Evolutionary conservation across 2,113 vertebrate species (phyloP).

Genomic region (Platichthys stellatus): DNA sequence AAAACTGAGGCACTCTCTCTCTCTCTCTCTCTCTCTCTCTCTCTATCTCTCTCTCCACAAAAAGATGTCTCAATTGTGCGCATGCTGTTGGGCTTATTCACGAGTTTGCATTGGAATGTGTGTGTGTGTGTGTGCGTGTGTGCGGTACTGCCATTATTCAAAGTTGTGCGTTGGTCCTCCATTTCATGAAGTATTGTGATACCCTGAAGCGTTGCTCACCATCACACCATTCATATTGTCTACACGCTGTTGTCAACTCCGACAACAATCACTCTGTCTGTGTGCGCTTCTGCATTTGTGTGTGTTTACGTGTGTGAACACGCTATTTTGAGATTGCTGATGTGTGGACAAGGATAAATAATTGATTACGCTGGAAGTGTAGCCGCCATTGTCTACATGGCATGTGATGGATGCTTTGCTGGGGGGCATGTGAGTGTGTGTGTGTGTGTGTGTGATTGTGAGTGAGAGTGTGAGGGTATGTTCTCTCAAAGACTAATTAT

Average conservation of each 20-base stretch:
- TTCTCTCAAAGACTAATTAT: constrained; percentile 70
- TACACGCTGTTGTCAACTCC: constrained; percentile 41
- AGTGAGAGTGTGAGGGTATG: constrained; percentile 20
- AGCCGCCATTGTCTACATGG: constrained; percentile 58
- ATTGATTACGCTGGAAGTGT: constrained; percentile 61
- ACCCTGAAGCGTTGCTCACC: constrained; percentile 48
- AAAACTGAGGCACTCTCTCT: constrained; percentile 48
- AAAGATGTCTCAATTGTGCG: constrained; percentile 72
- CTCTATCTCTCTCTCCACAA: constrained; percentile 46
- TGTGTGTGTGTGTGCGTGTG: constrained; percentile 16
- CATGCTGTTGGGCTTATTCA: constrained; percentile 51
- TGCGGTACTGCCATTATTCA: constrained; percentile 29
- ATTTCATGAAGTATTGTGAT: constrained; percentile 49
- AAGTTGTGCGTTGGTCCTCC: constrained; percentile 51
- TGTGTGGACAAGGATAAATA: constrained; percentile 62
- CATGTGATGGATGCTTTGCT: constrained; percentile 54
- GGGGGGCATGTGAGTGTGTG: neutral
- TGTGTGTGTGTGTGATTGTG: constrained; percentile 18
- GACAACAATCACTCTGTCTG: constrained; percentile 43
- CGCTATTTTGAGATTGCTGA: constrained; percentile 24
- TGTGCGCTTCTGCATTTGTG: neutral
- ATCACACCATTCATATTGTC: constrained; percentile 63
- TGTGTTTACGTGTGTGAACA: constrained; percentile 35
- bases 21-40: constrained; percentile 52
- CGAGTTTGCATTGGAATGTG: constrained; percentile 1